Evolutionary conservation across 2,797 vertebrate species (phyloP).

Genomic region (Phrynocephalus vlangalii): DNA sequence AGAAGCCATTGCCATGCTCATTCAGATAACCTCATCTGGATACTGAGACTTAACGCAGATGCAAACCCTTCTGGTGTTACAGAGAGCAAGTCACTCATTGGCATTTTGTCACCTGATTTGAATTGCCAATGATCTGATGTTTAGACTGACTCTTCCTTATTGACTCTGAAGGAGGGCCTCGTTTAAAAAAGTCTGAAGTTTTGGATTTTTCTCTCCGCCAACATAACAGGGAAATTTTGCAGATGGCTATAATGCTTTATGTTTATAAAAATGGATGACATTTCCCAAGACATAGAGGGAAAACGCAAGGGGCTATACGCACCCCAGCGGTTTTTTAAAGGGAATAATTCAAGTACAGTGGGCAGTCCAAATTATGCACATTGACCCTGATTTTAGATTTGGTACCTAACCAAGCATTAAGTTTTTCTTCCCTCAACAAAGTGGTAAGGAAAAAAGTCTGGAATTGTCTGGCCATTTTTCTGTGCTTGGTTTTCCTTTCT

Average conservation of each 20-base stretch:
- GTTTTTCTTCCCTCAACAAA: not conserved
- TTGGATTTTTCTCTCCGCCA: too few relatives aligned
- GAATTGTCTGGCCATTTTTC: too few relatives aligned
- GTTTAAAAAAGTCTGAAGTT: not conserved
- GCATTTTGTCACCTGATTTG: not conserved
- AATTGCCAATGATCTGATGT: not conserved
- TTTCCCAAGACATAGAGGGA: not conserved
- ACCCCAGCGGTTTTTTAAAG: too few relatives aligned
- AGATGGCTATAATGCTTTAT: not conserved
- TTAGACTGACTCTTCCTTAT: not conserved
- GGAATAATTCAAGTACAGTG: too few relatives aligned
- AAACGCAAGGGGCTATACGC: too few relatives aligned
- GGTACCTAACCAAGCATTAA: not conserved
- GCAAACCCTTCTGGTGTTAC: too few relatives aligned
- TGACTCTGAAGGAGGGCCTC: not conserved
- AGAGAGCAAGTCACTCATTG: not conserved
- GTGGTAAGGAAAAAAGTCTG: too few relatives aligned
- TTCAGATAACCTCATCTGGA: too few relatives aligned
- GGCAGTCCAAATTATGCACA: too few relatives aligned
- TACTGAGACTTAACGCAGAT: too few relatives aligned
- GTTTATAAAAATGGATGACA: not conserved
- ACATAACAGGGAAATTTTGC: not conserved
- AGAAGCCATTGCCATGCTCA: too few relatives aligned
- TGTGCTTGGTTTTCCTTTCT: too few relatives aligned
- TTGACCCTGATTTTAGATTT: not conserved